A percentile compares a stretch with the other conserved stretches of the same genome.
These are phyloP conservation scores for Acrobasis suavella DNA, from an alignment of 2,888 invertebrate genomes.

Conservation along the genomic window DNA sequence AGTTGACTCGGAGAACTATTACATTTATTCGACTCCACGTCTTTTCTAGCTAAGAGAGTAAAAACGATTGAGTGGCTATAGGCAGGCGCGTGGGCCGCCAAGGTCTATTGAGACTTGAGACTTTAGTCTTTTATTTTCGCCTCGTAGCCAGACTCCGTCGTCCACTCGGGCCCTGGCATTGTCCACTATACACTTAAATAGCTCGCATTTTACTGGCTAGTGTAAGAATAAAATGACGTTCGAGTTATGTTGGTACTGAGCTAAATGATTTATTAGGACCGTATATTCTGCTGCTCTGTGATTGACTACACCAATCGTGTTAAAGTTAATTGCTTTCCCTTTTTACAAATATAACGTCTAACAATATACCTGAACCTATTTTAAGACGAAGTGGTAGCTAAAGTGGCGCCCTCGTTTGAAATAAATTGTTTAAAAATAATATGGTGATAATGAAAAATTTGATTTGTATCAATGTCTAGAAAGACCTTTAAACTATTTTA, in stretches of 20 bases:
- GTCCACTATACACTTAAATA: constrained; percentile 68
- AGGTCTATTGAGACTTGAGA: constrained; percentile 72
- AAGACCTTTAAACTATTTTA: too few relatives aligned
- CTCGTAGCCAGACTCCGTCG: constrained; percentile 38
- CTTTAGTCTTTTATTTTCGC: constrained; percentile 64
- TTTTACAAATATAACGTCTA: not conserved
- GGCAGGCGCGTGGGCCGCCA: constrained; percentile 78
- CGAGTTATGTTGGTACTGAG: constrained; percentile 49
- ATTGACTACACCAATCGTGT: constrained; percentile 27
- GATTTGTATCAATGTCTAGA: too few relatives aligned
- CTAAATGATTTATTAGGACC: constrained; percentile 59
- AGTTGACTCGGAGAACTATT: not conserved
- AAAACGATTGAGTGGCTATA: constrained; percentile 77
- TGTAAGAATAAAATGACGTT: constrained; percentile 61
- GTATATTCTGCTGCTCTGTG: constrained; percentile 35
- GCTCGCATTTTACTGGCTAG: constrained; percentile 64
- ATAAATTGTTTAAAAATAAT: too few relatives aligned
- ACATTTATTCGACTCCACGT: constrained; percentile 44
- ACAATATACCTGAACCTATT: too few relatives aligned
- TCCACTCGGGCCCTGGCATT: constrained; percentile 43
- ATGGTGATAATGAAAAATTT: too few relatives aligned
- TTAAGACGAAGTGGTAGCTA: too few relatives aligned
- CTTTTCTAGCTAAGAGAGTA: constrained; percentile 55
- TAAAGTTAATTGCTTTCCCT: constrained; percentile 29
- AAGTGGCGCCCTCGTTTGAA: too few relatives aligned